A percentile compares a stretch with the other conserved stretches of the same genome.
These are phyloP conservation scores for Eublepharis macularius DNA, from an alignment of 2,113 vertebrate genomes.

Conservation along the genomic window DNA sequence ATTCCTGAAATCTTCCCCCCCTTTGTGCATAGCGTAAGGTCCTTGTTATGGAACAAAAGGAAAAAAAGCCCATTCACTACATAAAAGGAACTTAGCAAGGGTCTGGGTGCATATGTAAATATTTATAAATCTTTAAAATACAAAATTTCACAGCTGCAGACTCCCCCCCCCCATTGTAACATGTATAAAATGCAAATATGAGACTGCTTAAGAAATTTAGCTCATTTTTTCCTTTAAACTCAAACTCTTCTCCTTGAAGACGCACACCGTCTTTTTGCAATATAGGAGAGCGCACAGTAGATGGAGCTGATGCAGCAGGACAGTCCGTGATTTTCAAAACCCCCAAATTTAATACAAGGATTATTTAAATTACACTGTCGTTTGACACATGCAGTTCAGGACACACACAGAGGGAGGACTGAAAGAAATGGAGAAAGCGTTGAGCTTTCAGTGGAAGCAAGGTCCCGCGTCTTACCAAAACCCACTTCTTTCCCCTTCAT, in stretches of 20 bases:
- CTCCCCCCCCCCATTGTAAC: conserved; percentile 29
- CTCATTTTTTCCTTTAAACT: conserved; percentile 44
- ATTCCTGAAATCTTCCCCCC: conserved; percentile 13
- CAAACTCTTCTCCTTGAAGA: conserved; percentile 40
- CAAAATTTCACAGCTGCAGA: conserved; percentile 61
- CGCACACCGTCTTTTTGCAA: conserved; percentile 24
- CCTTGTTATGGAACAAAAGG: conserved; percentile 29
- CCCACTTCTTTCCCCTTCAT: neutral
- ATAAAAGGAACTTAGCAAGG: conserved; percentile 59
- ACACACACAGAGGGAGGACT: neutral
- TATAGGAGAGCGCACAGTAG: conserved; percentile 5
- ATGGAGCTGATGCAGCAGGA: conserved; percentile 43
- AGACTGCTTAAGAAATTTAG: neutral
- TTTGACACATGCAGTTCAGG: neutral
- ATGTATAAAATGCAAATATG: conserved; percentile 45
- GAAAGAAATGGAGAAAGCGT: neutral
- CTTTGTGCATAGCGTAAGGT: conserved; percentile 42
- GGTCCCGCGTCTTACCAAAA: neutral
- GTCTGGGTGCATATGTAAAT: conserved; percentile 63
- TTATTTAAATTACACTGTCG: neutral
- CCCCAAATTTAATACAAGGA: conserved; percentile 22
- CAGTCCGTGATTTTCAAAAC: conserved; percentile 37
- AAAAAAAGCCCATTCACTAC: conserved; percentile 21
- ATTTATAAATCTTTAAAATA: conserved; percentile 61
- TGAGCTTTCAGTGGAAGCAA: neutral